Evolutionary conservation across 1,140 invertebrate species (phyloP), one percentile per base, ranked within the genome.

Genomic region (Ericerus pela): DNA sequence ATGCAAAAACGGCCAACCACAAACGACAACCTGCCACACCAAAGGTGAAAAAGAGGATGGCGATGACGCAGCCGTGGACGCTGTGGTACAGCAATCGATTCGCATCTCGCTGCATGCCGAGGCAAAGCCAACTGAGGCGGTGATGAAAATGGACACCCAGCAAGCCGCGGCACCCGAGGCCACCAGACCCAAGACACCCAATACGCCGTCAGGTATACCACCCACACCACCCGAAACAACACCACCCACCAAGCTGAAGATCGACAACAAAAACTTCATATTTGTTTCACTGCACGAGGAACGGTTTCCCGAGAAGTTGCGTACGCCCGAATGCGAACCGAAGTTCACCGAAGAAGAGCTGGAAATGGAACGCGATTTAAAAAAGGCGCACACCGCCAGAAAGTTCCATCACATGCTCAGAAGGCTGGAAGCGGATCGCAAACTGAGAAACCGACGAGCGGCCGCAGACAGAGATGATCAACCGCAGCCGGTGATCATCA

Each of bases 221-320:
- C 20, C 41, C 22, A 4, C 16, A 24, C 2, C 16, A 5, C 2
- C 4, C 2, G 20, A 22, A 5, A 22, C 16, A 8, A 14, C 37
- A 41, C n/a, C n/a, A n/a, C n/a, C n/a, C n/a, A 16, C n/a, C 5
- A 8, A 4, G 5, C 5, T 8, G n/a, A 5, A 5, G 5, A 16
- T 41, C 26, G 41, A 47, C 14, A 16, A 47, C 16, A 47, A 47
- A 22, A 47, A 47, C 16, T 47, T 47, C 41, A 47, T 47, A 10
- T 47, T 47, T 14, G 26, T 47, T 22, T 47, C 41, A 12, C 26
- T 47, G 14, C 41, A 47, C 41, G 41, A 47, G 18, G 41, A 47
- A 47, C 41, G 41, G 16, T 47, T 47, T 24, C 41, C 41, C 4
- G 41, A 47, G 26, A 47, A 47, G 26, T 22, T 47, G 10, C 22